phyloP scores from a whole-genome alignment of 2,113 vertebrate genomes.

The Sinosuthora webbiana region DNA sequence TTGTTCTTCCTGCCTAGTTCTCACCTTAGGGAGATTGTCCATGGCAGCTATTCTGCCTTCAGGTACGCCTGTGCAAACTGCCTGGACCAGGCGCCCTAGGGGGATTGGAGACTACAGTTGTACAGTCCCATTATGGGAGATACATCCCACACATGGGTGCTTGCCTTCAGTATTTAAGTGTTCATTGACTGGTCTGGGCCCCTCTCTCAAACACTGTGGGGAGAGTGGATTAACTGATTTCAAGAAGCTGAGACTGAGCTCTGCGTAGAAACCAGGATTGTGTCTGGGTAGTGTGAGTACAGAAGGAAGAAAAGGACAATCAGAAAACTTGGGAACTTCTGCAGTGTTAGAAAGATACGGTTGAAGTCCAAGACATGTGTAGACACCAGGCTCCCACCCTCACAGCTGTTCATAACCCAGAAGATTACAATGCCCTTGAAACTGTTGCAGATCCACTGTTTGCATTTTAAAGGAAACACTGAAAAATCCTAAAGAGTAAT shows the following conservation, averaged over 20 bases:
- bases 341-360: accelerated
- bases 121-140: accelerated
- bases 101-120: not conserved
- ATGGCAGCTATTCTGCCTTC: not conserved
- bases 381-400: not conserved
- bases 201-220: not conserved
- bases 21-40: not conserved
- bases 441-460: not conserved
- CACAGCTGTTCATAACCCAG: not conserved
- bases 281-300: accelerated
- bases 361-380: not conserved
- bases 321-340: not conserved
- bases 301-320: not conserved
- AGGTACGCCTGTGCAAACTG: not conserved
- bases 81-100: not conserved
- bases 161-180: not conserved
- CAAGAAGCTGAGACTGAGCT: not conserved
- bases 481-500: not conserved
- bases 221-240: not conserved
- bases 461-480: not conserved
- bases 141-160: not conserved
- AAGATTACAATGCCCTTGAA: not conserved
- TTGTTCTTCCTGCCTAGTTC: not conserved
- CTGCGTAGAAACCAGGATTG: not conserved
- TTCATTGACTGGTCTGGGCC: not conserved